Conservation (phyloP, 2,113 vertebrate species). For the Corythornis cristatus region DNA sequence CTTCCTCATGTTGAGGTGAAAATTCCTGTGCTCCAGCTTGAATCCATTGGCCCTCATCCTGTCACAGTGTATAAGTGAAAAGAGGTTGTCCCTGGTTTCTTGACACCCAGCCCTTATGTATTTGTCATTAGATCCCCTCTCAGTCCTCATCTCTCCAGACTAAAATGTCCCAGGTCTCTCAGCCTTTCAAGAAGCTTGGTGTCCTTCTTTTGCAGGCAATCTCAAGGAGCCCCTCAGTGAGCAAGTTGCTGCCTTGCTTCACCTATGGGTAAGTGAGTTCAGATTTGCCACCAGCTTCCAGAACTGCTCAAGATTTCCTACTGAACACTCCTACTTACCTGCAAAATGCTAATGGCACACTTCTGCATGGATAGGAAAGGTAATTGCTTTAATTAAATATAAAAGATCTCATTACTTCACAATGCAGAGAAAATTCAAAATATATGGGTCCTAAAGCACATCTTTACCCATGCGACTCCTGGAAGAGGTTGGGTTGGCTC, state of each 20-base stretch:
- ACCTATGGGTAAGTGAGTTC: neutral
- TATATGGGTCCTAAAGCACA: accelerated
- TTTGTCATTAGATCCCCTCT: too few relatives aligned
- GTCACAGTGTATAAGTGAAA: too few relatives aligned
- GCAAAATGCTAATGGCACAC: neutral
- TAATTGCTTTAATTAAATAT: neutral
- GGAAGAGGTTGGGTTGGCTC: neutral
- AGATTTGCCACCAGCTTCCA: neutral
- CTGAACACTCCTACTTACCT: neutral
- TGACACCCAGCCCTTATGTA: too few relatives aligned
- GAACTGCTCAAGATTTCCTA: neutral
- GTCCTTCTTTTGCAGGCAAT: accelerated
- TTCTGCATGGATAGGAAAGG: neutral
- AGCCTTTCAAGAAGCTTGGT: neutral
- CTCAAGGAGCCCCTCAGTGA: accelerated
- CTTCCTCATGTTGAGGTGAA: too few relatives aligned
- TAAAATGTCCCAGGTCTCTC: too few relatives aligned
- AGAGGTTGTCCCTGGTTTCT: too few relatives aligned
- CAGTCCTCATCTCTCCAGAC: too few relatives aligned
- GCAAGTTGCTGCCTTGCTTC: neutral
- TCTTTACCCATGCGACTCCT: neutral
- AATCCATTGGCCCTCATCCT: too few relatives aligned
- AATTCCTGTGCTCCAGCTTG: too few relatives aligned
- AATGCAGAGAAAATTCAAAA: neutral
- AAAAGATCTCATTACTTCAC: neutral